These are phyloP conservation scores for Tetropium fuscum DNA, from an alignment of 2,888 invertebrate species.

Conservation along the genomic window DNA sequence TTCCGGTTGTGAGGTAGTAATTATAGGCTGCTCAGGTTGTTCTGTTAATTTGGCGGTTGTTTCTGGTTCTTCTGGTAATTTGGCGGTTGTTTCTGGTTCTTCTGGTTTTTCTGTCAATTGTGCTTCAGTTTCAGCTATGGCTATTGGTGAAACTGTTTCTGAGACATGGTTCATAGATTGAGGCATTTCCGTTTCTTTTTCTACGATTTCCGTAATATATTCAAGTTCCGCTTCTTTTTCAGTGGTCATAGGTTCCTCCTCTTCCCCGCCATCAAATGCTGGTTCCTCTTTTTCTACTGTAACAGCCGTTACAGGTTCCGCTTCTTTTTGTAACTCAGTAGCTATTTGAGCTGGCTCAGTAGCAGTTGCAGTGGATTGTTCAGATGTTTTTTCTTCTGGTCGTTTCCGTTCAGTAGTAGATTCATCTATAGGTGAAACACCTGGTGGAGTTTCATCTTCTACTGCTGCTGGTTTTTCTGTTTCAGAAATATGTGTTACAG, in stretches of 20 bases:
- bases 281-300: constrained; percentile 34
- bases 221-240: constrained; percentile 38
- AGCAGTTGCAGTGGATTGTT: constrained; percentile 9
- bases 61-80: constrained; percentile 5
- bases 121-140: constrained; percentile 4
- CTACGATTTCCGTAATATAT: constrained; percentile 47
- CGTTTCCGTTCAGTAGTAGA: neutral
- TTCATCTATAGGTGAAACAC: neutral
- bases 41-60: neutral
- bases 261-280: constrained; percentile 12
- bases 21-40: neutral
- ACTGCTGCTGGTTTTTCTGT: neutral
- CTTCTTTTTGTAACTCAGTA: neutral
- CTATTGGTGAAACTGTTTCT: constrained; percentile 33
- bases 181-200: constrained; percentile 48
- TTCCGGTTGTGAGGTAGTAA: neutral
- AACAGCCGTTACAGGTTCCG: constrained; percentile 18
- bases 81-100: constrained; percentile 4
- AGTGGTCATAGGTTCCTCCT: constrained; percentile 27
- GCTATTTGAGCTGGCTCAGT: constrained; percentile 25
- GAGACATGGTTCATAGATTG: constrained; percentile 51
- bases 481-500: constrained; percentile 2
- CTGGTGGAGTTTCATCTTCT: neutral
- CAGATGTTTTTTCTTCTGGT: neutral
- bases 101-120: constrained; percentile 13